Base-by-base conservation (phyloP, 1,140 invertebrate species). In the Trichoplusia ni region DNA sequence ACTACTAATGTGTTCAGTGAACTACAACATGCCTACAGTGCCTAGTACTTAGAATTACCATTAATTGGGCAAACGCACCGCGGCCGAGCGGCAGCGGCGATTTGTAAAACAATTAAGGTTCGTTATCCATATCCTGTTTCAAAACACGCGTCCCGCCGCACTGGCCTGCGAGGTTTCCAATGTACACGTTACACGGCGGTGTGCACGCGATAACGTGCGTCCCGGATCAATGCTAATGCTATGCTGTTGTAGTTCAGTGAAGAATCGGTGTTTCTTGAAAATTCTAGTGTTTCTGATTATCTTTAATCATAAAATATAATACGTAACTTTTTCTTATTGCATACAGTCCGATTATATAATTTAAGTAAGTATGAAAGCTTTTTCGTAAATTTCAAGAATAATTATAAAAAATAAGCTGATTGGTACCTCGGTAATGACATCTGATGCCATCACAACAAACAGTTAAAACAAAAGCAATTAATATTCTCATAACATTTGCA, bases 101-200 rank as follows among this genome's bases (percentile, higher is more conserved):
- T 54, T 38, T 38, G 33, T 54, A 25, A 54, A 54, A 23, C 51
- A 54, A 54, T 54, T 54, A 54, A 25, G 33, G 19, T 38, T 54
- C 19, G 33, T 54, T 54, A 25, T 54, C 21, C 51, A 54, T 54
- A 54, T 54, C 51, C 33, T 54, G 51, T 54, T 54, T 37, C 33
- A 4, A 7, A 23, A 54, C 11, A 11, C 33, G 11, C 33, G 51
- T 54, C 51, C 51, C 33, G 51, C 18, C 14, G 25, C 27, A 25
- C 11, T 14, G 19, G 2, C n/a, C 51, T 19, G 8, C 9, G 33
- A 14, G 9, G 13, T 54, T 38, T 38, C 29, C n/a, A 38, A 54
- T 38, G 51, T 13, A 37, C n/a, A 16, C 33, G 51, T 19, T 38
- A 25, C 49, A 37, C 18, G 49, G 31, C 19, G 49, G 13, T 7